These are phyloP conservation scores for Smittia aterrima DNA, from an alignment of 2,888 invertebrate species.

Conservation along the genomic window DNA sequence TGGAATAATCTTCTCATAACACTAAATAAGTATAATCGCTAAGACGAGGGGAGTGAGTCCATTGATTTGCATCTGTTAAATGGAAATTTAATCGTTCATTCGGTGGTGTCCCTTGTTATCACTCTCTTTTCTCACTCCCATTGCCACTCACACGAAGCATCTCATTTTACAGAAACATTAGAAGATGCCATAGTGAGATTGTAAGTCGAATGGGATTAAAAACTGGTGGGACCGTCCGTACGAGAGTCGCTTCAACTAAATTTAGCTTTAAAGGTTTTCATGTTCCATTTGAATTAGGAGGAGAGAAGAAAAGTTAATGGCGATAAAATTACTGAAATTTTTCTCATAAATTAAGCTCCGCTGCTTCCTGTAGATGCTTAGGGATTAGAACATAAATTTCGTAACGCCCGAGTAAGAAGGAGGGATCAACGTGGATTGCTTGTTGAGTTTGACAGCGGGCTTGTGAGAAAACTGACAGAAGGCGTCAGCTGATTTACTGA, in stretches of 20 bases:
- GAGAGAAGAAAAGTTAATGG: not conserved
- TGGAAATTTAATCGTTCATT: slow-evolving; percentile 27
- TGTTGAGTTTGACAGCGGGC: no score
- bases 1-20: not conserved
- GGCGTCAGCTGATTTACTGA: no score
- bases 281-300: no score
- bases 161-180: not conserved
- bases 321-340: not conserved
- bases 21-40: not conserved
- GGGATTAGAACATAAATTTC: no score
- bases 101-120: not conserved
- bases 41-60: not conserved
- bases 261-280: no score
- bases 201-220: not conserved
- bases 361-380: not conserved
- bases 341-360: not conserved
- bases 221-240: not conserved
- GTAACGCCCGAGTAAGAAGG: no score
- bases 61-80: slow-evolving; percentile 33
- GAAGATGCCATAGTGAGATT: not conserved
- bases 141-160: not conserved
- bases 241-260: no score
- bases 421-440: no score
- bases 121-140: not conserved
- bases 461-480: not conserved